A percentile compares a stretch with the other conserved stretches of the same genome.
Evolutionary conservation across 2,888 invertebrate genomes (phyloP).

Genomic region (Pristionchus exspectatus): DNA sequence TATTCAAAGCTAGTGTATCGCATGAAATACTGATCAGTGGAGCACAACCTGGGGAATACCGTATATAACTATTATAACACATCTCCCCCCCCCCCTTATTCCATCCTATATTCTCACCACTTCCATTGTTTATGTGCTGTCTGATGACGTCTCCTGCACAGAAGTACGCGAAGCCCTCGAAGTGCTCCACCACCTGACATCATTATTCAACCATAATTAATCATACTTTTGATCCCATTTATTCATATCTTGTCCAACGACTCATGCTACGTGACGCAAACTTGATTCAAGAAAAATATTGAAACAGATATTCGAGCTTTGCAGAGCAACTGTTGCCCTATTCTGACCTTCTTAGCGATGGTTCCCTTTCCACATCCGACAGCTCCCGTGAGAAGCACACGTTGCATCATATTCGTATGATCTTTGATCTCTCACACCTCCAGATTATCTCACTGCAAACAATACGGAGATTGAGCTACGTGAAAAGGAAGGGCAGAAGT

Average conservation of each 20-base stretch:
- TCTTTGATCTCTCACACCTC: conserved; percentile 16
- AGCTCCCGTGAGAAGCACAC: conserved; percentile 53
- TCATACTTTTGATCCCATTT: neutral
- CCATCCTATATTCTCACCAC: conserved; percentile 1
- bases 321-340: neutral
- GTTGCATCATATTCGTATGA: conserved; percentile 47
- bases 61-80: neutral
- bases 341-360: conserved; percentile 54
- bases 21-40: too few relatives aligned
- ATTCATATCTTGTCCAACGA: too few relatives aligned
- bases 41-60: neutral
- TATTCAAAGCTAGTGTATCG: neutral
- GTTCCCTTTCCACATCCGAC: conserved; percentile 56
- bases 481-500: neutral
- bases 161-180: conserved; percentile 51
- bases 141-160: conserved; percentile 55
- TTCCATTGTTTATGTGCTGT: conserved; percentile 54
- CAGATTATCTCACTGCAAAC: conserved; percentile 8
- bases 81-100: neutral
- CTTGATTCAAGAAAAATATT: neutral
- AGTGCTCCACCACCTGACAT: conserved; percentile 51
- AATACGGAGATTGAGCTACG: neutral
- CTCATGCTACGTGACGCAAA: too few relatives aligned
- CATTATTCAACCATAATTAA: neutral
- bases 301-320: too few relatives aligned